Conservation (phyloP, 2,113 vertebrate genomes). For the Catharus bicknelli region DNA sequence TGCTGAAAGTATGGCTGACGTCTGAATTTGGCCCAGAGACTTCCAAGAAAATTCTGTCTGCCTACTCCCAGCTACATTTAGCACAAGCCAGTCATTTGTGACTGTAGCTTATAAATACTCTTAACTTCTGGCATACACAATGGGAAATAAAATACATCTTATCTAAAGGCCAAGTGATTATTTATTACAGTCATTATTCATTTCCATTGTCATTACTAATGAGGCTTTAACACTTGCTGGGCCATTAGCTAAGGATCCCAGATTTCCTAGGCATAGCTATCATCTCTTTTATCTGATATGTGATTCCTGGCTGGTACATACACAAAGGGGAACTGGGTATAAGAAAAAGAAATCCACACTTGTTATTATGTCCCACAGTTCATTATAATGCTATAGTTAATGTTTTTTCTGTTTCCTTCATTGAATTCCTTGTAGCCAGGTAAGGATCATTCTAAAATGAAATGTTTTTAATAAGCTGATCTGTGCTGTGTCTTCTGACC, state of each 20-base stretch:
- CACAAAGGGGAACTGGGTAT: neutral
- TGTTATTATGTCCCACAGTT: neutral
- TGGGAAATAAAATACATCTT: constrained; percentile 35
- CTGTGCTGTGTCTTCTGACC: constrained; percentile 20
- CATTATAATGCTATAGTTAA: neutral
- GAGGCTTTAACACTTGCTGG: constrained; percentile 25
- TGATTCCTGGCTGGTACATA: neutral
- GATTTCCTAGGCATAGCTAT: neutral
- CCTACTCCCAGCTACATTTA: constrained; percentile 59
- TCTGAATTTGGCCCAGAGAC: constrained; percentile 33
- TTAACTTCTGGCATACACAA: constrained; percentile 15
- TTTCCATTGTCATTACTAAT: constrained; percentile 16
- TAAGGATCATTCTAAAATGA: constrained; percentile 55
- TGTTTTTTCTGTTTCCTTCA: neutral
- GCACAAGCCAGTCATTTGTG: constrained; percentile 51
- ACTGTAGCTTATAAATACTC: constrained; percentile 55
- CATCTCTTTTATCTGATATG: constrained; percentile 17
- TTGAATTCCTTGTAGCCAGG: constrained; percentile 18
- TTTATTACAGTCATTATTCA: constrained; percentile 42
- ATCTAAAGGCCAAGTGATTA: constrained; percentile 28
- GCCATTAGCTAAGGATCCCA: constrained; percentile 10
- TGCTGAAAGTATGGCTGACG: neutral
- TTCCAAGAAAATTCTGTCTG: constrained; percentile 48
- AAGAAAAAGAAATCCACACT: constrained; percentile 37
- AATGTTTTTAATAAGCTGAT: constrained; percentile 50